Base-by-base conservation (phyloP, 2,113 vertebrate species). In the Cebidichthys violaceus region DNA sequence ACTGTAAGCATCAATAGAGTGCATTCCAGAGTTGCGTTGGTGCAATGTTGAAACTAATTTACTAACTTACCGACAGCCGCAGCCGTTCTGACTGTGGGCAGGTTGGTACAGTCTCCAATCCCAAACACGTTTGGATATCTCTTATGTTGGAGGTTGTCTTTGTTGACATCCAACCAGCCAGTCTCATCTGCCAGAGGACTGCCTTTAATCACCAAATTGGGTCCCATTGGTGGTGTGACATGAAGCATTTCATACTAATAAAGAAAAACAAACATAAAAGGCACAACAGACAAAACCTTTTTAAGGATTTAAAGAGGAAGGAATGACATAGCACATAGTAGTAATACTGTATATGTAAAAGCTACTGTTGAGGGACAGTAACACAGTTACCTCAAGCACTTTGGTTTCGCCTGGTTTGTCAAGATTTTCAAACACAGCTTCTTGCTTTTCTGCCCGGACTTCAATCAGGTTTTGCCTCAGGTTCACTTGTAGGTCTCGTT, bases 241-340 rank as follows among this genome's bases (percentile, higher is more conserved):
- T 99, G 98, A 74, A 99, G 97, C 97, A 99, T 98, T 91, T 97
- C 98, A 84, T 99, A 99, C 98, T 99, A 54, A 17, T 11, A 4
- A 82, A 79, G 45, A 67, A 54, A 37, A 57, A 52, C n/a, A 68
- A 22, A 33, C 37, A 55, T 5, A 50, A 24, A 13, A 61, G 3
- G 4, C n/a, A 61, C 1, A 57, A 22, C 10, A 18, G 17, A 27
- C 9, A 60, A 52, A 47, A 31, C 29, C 29, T 33, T 33, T 33
- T 33, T 33, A 9, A 50, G 8, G 20, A 35, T 31, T 52, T 43
- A 6, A 72, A 65, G 27, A 18, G 35, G 33, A 54, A 41, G n/a
- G 1, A 35, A 35, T 59, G 7, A 22, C 4, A 13, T 11, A 29
- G 45, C 31, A 64, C 31, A 20, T 18, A 3, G 14, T 37, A n/a